Evolutionary conservation across 2,113 vertebrate species (phyloP).

Genomic region (Seriola dumerili): DNA sequence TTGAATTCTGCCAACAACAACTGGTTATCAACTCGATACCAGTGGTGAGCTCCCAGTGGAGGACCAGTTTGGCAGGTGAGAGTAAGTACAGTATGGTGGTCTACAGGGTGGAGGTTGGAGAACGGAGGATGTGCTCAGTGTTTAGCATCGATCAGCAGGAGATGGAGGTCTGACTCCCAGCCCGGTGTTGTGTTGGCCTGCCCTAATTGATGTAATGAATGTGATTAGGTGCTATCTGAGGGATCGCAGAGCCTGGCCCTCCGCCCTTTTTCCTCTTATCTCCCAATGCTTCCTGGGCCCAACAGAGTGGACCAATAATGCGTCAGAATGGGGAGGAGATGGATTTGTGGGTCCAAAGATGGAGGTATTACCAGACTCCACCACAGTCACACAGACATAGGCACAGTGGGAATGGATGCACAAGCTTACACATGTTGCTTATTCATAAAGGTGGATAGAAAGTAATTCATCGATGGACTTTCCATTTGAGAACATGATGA

Average conservation of each 20-base stretch:
- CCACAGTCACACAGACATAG: not conserved
- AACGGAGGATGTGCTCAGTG: slow-evolving; percentile 55
- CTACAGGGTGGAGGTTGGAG: slow-evolving; percentile 30
- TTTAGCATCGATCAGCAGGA: slow-evolving; percentile 78
- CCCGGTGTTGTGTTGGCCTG: slow-evolving; percentile 71
- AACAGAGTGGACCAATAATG: slow-evolving; percentile 70
- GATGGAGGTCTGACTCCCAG: slow-evolving; percentile 66
- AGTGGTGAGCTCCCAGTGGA: not conserved
- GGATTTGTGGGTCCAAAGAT: slow-evolving; percentile 48
- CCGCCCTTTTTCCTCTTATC: slow-evolving; percentile 75
- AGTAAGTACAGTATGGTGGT: not conserved
- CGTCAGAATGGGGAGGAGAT: slow-evolving; percentile 59
- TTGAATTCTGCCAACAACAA: not conserved
- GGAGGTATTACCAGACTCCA: slow-evolving; percentile 12
- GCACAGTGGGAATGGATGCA: not conserved
- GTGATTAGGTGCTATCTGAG: slow-evolving; percentile 85
- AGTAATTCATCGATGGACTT: not conserved
- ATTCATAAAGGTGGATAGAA: not conserved
- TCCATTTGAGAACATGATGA: not conserved
- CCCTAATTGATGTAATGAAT: slow-evolving; percentile 87
- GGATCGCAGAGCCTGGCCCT: slow-evolving; percentile 78
- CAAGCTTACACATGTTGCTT: not conserved
- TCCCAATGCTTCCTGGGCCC: slow-evolving; percentile 79
- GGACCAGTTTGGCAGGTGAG: not conserved
- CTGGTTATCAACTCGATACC: not conserved